Evolutionary conservation across 2,888 invertebrate species (phyloP).

Genomic region (Drosophila ezoana): DNA sequence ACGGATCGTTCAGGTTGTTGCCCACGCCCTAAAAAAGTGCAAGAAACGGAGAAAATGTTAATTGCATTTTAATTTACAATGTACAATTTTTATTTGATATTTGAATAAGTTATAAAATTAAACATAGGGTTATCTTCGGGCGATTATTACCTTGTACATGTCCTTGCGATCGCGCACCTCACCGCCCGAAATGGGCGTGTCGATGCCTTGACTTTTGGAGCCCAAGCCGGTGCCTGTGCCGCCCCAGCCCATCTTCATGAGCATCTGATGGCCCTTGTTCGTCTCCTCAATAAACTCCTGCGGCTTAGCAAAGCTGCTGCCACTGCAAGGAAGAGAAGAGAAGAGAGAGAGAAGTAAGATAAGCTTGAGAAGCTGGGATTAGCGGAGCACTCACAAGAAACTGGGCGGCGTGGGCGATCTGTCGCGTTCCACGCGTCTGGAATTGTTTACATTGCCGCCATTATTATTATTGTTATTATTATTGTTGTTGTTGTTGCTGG

Average conservation of each 20-base stretch:
- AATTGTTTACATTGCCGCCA: constrained; percentile 73
- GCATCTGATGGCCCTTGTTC: constrained; percentile 98
- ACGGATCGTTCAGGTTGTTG: constrained; percentile 96
- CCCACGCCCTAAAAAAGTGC: constrained; percentile 91
- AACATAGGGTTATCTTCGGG: too few species aligned
- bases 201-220: constrained; percentile 97
- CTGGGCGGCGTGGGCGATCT: constrained; percentile 88
- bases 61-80: too few species aligned
- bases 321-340: constrained; percentile 63
- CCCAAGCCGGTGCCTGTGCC: constrained; percentile 95
- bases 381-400: constrained; percentile 87
- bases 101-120: too few species aligned
- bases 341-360: neutral
- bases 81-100: too few species aligned
- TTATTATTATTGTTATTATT: constrained; percentile 37
- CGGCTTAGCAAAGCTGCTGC: constrained; percentile 82
- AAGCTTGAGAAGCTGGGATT: neutral
- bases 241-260: constrained; percentile 99
- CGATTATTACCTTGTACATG: constrained; percentile 90
- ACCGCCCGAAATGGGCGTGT: constrained; percentile 96
- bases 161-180: constrained; percentile 95
- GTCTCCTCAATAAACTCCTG: constrained; percentile 91
- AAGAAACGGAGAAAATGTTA: neutral
- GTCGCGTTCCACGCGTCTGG: constrained; percentile 85
- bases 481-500: constrained; percentile 16